Conservation (phyloP, 2,113 vertebrate genomes). For the Ascaphus truei region DNA sequence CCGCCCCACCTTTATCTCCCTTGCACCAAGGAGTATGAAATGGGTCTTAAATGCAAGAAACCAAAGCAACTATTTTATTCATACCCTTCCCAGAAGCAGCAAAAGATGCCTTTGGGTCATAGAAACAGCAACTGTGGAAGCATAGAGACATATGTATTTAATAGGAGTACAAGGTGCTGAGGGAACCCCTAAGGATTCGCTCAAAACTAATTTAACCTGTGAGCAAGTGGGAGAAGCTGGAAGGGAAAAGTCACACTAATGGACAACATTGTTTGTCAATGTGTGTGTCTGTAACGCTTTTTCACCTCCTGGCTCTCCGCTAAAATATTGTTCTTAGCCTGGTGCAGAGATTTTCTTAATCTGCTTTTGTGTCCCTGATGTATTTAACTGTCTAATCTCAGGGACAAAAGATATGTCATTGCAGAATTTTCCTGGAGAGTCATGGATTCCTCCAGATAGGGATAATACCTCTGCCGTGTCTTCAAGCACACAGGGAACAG, state of each 20-base stretch:
- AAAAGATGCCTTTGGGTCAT: conserved; percentile 12
- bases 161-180: conserved; percentile 31
- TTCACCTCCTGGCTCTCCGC: conserved; percentile 23
- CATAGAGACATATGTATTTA: conserved; percentile 33
- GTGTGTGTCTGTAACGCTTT: conserved; percentile 9
- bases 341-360: conserved; percentile 32
- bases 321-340: conserved; percentile 28
- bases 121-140: conserved; percentile 15
- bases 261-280: conserved; percentile 35
- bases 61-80: conserved; percentile 20
- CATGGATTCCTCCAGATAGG: neutral
- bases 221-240: conserved; percentile 20
- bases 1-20: neutral
- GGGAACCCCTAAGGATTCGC: conserved; percentile 27
- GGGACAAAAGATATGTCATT: conserved; percentile 31
- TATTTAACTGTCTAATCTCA: conserved; percentile 34
- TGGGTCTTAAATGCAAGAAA: conserved; percentile 14
- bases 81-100: conserved; percentile 10
- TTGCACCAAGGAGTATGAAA: neutral
- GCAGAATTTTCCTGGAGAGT: conserved; percentile 15
- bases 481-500: neutral
- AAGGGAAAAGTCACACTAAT: conserved; percentile 12
- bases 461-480: neutral
- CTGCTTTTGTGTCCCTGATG: conserved; percentile 20
- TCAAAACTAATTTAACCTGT: conserved; percentile 29